phyloP scores from a whole-genome alignment of 2,797 vertebrate genomes.

The Peromyscus melanophrys region DNA sequence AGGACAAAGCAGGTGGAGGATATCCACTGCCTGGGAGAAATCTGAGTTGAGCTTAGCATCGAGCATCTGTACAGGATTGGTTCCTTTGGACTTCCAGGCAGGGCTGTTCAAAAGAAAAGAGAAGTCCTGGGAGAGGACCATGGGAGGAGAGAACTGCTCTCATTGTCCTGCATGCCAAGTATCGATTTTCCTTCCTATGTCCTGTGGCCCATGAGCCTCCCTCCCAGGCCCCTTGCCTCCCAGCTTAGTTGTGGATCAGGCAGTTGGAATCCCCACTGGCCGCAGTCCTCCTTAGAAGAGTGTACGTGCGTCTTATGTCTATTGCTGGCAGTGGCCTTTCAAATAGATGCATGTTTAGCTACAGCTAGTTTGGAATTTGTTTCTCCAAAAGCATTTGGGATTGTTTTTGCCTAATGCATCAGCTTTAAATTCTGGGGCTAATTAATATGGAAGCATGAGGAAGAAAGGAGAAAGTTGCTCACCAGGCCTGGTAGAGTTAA shows the following conservation, averaged over 20 bases:
- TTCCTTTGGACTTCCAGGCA: constrained; percentile 28
- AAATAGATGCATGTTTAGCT: constrained; percentile 73
- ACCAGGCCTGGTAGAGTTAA: constrained; percentile 62
- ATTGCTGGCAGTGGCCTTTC: constrained; percentile 63
- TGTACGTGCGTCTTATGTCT: not conserved
- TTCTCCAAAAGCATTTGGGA: constrained; percentile 82
- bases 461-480: constrained; percentile 75
- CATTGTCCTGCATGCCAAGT: not conserved
- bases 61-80: not conserved
- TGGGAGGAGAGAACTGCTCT: not conserved
- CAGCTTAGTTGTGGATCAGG: not conserved
- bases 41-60: not conserved
- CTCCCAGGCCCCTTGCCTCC: not conserved
- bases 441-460: constrained; percentile 74
- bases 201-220: not conserved
- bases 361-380: constrained; percentile 83
- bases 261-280: not conserved
- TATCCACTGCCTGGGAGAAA: not conserved
- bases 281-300: constrained; percentile 1
- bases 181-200: not conserved
- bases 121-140: not conserved
- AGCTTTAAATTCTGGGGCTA: constrained; percentile 81
- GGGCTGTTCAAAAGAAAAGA: constrained; percentile 26
- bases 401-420: constrained; percentile 84
- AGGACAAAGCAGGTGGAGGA: not conserved